These are phyloP conservation scores for Lepilemur septentrionalis DNA, from an alignment of 2,797 vertebrate species.

Conservation along the genomic window DNA sequence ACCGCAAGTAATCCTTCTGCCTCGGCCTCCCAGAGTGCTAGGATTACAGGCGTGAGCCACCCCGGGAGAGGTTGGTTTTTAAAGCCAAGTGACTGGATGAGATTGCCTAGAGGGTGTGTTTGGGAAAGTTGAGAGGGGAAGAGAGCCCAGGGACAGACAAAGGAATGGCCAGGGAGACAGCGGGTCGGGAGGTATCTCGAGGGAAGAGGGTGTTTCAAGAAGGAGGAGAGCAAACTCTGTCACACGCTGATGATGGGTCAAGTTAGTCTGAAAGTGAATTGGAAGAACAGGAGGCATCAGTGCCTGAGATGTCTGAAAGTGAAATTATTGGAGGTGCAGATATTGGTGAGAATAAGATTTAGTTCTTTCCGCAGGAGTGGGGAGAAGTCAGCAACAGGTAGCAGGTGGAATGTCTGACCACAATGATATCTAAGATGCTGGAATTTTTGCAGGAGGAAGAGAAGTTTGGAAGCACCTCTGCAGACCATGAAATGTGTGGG, in stretches of 20 bases:
- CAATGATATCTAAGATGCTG: neutral
- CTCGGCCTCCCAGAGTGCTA: too few species aligned
- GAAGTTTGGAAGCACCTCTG: neutral
- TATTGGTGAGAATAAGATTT: neutral
- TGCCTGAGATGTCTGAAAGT: neutral
- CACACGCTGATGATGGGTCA: neutral
- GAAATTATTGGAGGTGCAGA: neutral
- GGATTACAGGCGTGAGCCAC: too few species aligned
- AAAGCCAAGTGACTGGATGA: neutral
- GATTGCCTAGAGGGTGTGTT: neutral
- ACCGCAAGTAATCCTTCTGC: too few species aligned
- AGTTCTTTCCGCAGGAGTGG: neutral
- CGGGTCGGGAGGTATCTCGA: neutral
- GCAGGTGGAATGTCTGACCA: neutral
- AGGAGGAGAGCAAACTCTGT: neutral
- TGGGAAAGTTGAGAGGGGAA: neutral
- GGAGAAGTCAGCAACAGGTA: neutral
- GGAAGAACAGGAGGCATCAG: neutral
- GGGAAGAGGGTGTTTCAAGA: neutral
- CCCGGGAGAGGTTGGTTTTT: neutral
- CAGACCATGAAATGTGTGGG: neutral
- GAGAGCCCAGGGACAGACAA: neutral
- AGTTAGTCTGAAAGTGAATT: neutral
- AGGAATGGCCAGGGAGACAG: neutral
- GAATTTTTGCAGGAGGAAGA: neutral